Percentiles rank a stretch among this genome's conserved stretches.
These are phyloP conservation scores for Bubo bubo DNA, from an alignment of 2,113 vertebrate genomes.

Conservation along the genomic window DNA sequence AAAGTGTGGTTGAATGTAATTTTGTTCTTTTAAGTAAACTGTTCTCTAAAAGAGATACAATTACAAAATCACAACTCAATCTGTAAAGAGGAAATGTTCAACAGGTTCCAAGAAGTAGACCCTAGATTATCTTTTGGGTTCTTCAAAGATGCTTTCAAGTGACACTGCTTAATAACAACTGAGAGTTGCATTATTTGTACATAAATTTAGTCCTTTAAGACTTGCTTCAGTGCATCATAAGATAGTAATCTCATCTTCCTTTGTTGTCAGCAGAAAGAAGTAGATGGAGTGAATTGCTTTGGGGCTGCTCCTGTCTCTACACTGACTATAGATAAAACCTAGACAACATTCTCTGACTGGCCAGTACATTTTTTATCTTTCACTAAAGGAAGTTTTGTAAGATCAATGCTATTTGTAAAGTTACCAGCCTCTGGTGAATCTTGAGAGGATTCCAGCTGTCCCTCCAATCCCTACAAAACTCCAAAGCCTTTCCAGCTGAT, in stretches of 20 bases:
- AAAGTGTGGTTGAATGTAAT: not conserved
- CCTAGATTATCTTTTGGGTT: not conserved
- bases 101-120: not conserved
- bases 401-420: not conserved
- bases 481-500: not conserved
- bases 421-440: not conserved
- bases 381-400: not conserved
- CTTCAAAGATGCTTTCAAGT: not conserved
- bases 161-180: not conserved
- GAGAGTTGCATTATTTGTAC: not conserved
- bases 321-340: not conserved
- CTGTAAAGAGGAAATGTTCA: not conserved
- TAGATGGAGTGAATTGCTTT: not conserved
- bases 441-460: not conserved
- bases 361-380: conserved; percentile 5
- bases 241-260: not conserved
- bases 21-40: conserved; percentile 41
- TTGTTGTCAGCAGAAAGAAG: not conserved
- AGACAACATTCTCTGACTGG: not conserved
- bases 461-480: not conserved
- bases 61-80: conserved; percentile 11
- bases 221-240: not conserved
- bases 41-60: conserved; percentile 6
- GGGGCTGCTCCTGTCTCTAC: not conserved
- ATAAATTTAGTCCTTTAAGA: not conserved